Evolutionary conservation across 2,888 invertebrate species (phyloP), one percentile per base, ranked within the genome.

Genomic region (Ferrisia virgata): DNA sequence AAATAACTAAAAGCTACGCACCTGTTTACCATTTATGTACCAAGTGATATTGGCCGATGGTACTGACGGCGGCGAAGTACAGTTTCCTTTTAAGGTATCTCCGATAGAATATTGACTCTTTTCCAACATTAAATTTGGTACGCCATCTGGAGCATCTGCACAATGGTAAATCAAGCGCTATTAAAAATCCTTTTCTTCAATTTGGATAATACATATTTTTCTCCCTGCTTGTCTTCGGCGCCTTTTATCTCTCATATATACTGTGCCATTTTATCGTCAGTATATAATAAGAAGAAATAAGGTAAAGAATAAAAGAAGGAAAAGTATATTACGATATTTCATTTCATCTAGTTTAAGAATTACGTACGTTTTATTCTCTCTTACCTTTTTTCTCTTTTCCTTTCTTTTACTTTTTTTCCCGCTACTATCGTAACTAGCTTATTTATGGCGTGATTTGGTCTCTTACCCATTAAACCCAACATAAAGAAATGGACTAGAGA

Each of bases 1-100:
- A 25, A 31, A 64, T 25, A 36, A 18, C n/a, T 25, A 18, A 64
- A 64, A 28, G 11, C 25, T 13, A 86, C 87, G 88, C 87, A 90
- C 90, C 88, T 88, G 88, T 87, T 89, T 89, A 78, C 88, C 89
- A 87, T 90, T 90, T 87, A 90, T 89, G 85, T 88, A 88, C 90
- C 90, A 90, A 25, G 88, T 88, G 84, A 90, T 88, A 85, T 88
- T 88, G 15, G 90, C 90, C 31, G 89, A 88, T 1, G 90, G 90
- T 85, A 89, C 88, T 69, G 90, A 90, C 8, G 89, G 89, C 85
- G 89, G 89, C 2, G 90, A 88, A 8, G 89, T 89, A 86, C 90
- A 90, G 87, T 90, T 90, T 69, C 90, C 89, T 47, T 89, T 88
- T 39, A 90, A 88, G 85, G 88, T 88, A 85, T 90, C 90, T 8